A percentile compares a stretch with the other conserved stretches of the same genome.
phyloP scores from a whole-genome alignment of 2,797 vertebrate genomes.

The Petrocephalus sullivani region DNA sequence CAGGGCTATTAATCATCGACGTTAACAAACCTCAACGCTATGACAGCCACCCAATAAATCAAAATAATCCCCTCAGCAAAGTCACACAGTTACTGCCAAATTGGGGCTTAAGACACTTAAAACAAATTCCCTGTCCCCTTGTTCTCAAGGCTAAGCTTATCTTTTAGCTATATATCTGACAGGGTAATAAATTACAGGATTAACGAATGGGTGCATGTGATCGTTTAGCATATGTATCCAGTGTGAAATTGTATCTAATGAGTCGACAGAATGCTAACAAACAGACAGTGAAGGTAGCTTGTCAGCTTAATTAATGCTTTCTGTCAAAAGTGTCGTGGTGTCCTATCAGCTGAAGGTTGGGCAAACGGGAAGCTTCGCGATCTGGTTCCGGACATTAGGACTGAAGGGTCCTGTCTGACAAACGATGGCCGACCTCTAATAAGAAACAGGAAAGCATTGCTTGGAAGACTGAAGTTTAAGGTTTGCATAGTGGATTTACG shows the following conservation, averaged over 20 bases:
- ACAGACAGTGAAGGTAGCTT: not conserved
- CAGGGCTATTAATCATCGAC: not conserved
- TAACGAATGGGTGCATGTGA: not conserved
- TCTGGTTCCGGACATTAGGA: not conserved
- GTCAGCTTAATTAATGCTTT: not conserved
- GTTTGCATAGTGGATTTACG: not conserved
- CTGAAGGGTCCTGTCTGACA: not conserved
- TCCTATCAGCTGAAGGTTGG: not conserved
- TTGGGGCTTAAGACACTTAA: constrained; percentile 4
- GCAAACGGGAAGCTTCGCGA: not conserved
- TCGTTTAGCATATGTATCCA: not conserved
- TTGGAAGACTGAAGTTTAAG: not conserved
- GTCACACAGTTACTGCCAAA: not conserved
- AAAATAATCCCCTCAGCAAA: not conserved
- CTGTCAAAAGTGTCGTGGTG: not conserved
- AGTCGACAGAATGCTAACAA: not conserved
- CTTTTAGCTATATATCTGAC: not conserved
- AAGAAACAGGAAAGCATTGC: not conserved
- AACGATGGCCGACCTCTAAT: not conserved
- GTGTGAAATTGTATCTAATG: not conserved
- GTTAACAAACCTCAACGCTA: not conserved
- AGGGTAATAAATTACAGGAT: not conserved
- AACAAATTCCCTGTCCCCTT: not conserved
- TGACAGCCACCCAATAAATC: constrained; percentile 4
- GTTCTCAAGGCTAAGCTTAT: not conserved